Base-by-base conservation (phyloP, 2,888 invertebrate genomes). In the Rhorus exstirpatorius region DNA sequence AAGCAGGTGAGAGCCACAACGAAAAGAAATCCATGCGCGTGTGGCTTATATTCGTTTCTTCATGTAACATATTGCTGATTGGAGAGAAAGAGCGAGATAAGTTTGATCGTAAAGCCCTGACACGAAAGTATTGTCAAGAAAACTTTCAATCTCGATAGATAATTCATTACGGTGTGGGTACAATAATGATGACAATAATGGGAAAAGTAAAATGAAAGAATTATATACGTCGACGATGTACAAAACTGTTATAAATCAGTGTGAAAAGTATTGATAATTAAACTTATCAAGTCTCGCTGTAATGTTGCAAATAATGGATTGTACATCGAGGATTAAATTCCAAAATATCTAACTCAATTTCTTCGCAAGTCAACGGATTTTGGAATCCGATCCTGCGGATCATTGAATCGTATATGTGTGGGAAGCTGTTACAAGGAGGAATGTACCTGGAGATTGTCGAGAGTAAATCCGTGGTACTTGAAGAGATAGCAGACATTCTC, bases 401-500 rank as follows among this genome's bases (percentile, higher is more conserved):
- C 60, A 77, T 67, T 41, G 53, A 35, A 67, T 67, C 49, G 31
- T 76, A 31, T 49, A 31, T 41, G 24, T 60, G 26, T 60, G 35
- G n/a, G n/a, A n/a, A 31, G 63, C 75, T 80, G 35, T 49, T 63
- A 82, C 65, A 68, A 72, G 58, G 58, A 79, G 79, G 70, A 74
- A 75, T 70, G 82, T 58, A 63, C 63, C 35, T 63, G 51, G 72
- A 67, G 68, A 79, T 49, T 44, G 46, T 78, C 68, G 74, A 55
- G 49, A 46, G 61, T 61, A 68, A 77, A 81, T 74, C 63, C 49
- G 74, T 70, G 68, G 68, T 70, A 70, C 78, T 74, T 35, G 68
- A 74, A 63, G 74, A 74, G 78, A 81, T 70, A 78, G 38, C 81
- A 78, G 63, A 74, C 68, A 38, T 81, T 51, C 72, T 46, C 41